Evolutionary conservation across 2,797 vertebrate genomes (phyloP).

Genomic region (Lepilemur septentrionalis): DNA sequence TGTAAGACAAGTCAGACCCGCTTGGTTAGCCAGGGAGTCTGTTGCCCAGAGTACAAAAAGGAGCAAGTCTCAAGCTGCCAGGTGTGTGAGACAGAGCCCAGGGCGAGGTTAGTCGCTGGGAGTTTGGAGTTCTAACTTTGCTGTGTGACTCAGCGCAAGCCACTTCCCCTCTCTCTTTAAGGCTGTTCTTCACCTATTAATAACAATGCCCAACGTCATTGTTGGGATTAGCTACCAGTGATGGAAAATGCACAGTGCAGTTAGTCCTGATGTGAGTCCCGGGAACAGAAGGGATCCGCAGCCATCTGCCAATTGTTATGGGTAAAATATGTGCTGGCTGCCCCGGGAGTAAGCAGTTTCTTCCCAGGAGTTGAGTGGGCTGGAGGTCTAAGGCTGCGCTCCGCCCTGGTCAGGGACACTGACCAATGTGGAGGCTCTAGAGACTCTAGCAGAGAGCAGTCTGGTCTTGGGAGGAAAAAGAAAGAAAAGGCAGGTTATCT

Average conservation of each 20-base stretch:
- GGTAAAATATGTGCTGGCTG: slow-evolving; percentile 26
- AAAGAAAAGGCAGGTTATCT: slow-evolving; percentile 4
- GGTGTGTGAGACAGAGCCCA: slow-evolving; percentile 36
- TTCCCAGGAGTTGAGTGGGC: background rate
- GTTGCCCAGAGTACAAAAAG: slow-evolving; percentile 30
- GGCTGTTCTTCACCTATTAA: slow-evolving; percentile 54
- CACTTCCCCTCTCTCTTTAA: slow-evolving; percentile 39
- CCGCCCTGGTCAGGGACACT: background rate
- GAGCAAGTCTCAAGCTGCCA: slow-evolving; percentile 30
- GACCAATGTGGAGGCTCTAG: background rate
- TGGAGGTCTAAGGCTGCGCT: background rate
- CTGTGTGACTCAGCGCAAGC: slow-evolving; percentile 44
- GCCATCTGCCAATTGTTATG: slow-evolving; percentile 41
- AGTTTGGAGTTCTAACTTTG: slow-evolving; percentile 50
- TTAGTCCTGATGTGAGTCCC: slow-evolving; percentile 31
- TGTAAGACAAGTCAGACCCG: slow-evolving; percentile 44
- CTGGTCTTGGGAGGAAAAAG: background rate
- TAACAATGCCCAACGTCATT: slow-evolving; percentile 28
- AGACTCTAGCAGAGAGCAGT: background rate
- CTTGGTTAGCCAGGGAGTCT: slow-evolving; percentile 25
- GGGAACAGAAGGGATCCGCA: slow-evolving; percentile 57
- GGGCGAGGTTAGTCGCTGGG: background rate
- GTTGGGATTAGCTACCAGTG: slow-evolving; percentile 50
- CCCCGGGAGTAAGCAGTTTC: background rate
- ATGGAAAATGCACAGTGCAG: slow-evolving; percentile 39